A percentile compares a stretch with the other conserved stretches of the same genome.
phyloP scores from a whole-genome alignment of 2,888 invertebrate species.

The Prenolepis imparis region DNA sequence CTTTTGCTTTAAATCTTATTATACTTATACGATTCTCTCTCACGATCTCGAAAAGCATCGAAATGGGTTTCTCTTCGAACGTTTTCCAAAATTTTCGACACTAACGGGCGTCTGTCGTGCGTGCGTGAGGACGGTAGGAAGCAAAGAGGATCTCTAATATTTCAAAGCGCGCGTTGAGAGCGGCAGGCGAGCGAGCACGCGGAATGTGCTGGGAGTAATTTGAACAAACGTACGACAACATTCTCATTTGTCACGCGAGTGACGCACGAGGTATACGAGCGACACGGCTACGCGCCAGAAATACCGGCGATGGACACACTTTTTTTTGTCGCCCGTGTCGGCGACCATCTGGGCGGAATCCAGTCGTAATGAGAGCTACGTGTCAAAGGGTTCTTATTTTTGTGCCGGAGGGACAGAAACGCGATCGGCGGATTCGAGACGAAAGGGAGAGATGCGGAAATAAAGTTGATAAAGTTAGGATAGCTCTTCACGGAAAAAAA shows the following conservation, averaged over 20 bases:
- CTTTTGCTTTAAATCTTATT: not conserved
- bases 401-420: constrained; percentile 15
- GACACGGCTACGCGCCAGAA: constrained; percentile 75
- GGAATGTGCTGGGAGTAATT: constrained; percentile 84
- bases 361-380: constrained; percentile 72
- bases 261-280: constrained; percentile 75
- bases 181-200: constrained; percentile 64
- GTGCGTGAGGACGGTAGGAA: constrained; percentile 58
- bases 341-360: constrained; percentile 68
- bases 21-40: not conserved
- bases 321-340: constrained; percentile 68
- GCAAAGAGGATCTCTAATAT: constrained; percentile 82
- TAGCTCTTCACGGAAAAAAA: too few species aligned
- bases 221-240: constrained; percentile 85
- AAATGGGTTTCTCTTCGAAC: constrained; percentile 38
- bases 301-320: constrained; percentile 76
- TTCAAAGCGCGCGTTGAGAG: constrained; percentile 81
- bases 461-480: constrained; percentile 7
- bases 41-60: constrained; percentile 7
- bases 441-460: constrained; percentile 20
- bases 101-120: constrained; percentile 55
- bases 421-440: not conserved
- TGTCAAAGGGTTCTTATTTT: constrained; percentile 71
- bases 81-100: constrained; percentile 43
- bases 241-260: constrained; percentile 85